Evolutionary conservation across 2,888 invertebrate species (phyloP).

Genomic region (Trachelus tabidus): DNA sequence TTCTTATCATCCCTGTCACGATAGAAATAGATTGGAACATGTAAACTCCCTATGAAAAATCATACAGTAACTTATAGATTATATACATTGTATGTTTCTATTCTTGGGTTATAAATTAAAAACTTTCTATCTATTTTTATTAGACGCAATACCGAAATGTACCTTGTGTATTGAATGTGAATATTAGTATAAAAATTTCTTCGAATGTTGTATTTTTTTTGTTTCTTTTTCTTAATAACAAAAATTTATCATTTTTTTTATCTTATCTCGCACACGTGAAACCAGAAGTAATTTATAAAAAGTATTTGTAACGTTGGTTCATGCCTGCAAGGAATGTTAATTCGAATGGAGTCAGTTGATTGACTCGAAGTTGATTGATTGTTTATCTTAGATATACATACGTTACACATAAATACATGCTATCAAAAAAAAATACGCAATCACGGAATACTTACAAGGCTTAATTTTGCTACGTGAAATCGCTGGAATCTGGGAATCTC

Average conservation of each 20-base stretch:
- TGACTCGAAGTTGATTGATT: background rate
- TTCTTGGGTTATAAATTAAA: background rate
- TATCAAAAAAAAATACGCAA: too few species aligned
- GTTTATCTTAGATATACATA: background rate
- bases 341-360: background rate
- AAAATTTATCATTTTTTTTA: background rate
- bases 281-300: background rate
- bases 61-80: background rate
- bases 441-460: background rate
- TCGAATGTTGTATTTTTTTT: background rate
- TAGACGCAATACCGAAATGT: background rate
- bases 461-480: too few species aligned
- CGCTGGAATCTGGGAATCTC: background rate
- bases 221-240: background rate
- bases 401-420: background rate
- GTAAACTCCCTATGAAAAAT: background rate
- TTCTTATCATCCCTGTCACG: background rate
- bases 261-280: background rate
- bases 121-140: background rate
- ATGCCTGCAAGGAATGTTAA: background rate
- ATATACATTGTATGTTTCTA: background rate
- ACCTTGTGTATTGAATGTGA: background rate
- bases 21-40: background rate
- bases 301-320: background rate
- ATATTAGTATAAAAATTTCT: background rate